phyloP scores from a whole-genome alignment of 2,888 invertebrate genomes.

The Coremacera marginata region DNA sequence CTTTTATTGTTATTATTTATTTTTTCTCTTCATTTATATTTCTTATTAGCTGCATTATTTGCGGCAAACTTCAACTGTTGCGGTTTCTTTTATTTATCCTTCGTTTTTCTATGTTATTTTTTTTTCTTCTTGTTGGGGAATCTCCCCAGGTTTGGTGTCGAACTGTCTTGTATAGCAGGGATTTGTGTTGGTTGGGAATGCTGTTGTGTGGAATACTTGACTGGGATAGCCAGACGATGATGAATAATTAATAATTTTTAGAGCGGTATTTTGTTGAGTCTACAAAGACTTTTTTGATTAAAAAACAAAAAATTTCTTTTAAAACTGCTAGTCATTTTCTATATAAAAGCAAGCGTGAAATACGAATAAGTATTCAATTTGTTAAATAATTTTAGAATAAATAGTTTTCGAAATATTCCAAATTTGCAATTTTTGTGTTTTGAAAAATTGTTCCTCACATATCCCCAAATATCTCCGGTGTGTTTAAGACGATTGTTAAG shows the following conservation, averaged over 20 bases:
- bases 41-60: conserved; percentile 50
- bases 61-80: conserved; percentile 26
- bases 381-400: too few species aligned
- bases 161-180: conserved; percentile 51
- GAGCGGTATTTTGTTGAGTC: neutral
- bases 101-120: neutral
- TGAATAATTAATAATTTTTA: neutral
- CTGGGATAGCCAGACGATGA: neutral
- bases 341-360: too few species aligned
- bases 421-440: too few species aligned
- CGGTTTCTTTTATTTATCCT: conserved; percentile 23
- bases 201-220: neutral
- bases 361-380: too few species aligned
- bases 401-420: too few species aligned
- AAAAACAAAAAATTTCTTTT: too few species aligned
- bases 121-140: neutral
- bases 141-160: conserved; percentile 47
- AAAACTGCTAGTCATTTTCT: too few species aligned
- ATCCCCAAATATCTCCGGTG: too few species aligned
- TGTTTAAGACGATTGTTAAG: too few species aligned
- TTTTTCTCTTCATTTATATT: neutral
- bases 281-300: too few species aligned
- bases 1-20: conserved; percentile 25
- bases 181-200: conserved; percentile 43
- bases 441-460: too few species aligned